Evolutionary conservation across 1,140 invertebrate species (phyloP), one percentile per base, ranked within the genome.

Genomic region (Magallana gigas): DNA sequence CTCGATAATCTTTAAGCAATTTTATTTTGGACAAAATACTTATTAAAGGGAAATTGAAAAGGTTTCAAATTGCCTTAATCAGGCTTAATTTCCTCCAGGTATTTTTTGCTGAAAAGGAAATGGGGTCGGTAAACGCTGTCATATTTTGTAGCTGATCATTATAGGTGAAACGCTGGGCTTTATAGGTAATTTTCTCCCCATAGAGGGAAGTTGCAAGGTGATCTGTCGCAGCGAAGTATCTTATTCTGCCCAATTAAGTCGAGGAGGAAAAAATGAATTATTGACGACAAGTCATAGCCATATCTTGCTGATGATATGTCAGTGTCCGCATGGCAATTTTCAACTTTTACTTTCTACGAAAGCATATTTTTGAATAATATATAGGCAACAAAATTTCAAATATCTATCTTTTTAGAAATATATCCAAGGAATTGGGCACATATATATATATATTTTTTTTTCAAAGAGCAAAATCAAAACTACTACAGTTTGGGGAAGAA

Each of bases 11-110:
- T 57, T 83, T 83, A 29, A 83, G 81, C 81, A 83, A 58, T 83
- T 83, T 83, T 56, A 58, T 58, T 83, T 57, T 83, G 57, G 81
- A 29, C 48, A 83, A 16, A 76, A 76, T 83, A 83, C 81, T 83
- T 83, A 83, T 83, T 83, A 83, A 58, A 83, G 48, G 48, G 18
- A 57, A 57, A 57, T 58, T 83, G 81, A 57, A 57, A n/a, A 57
- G 57, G 48, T 83, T 83, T 57, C 48, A 57, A 83, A 57, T 58
- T 83, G 59, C 83, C 83, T n/a, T 84, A 84, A 84, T 84, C 83
- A 84, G 83, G 11, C 57, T 84, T 62, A 59, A 84, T 84, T 84
- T 84, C 83, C 83, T 84, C 29, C 57, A 62, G 59, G 83, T 60
- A 60, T 84, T 84, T 84, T 62, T 62, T 60, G 29, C 60, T 84